Evolutionary conservation across 2,113 vertebrate species (phyloP).

Genomic region (Agapornis roseicollis): DNA sequence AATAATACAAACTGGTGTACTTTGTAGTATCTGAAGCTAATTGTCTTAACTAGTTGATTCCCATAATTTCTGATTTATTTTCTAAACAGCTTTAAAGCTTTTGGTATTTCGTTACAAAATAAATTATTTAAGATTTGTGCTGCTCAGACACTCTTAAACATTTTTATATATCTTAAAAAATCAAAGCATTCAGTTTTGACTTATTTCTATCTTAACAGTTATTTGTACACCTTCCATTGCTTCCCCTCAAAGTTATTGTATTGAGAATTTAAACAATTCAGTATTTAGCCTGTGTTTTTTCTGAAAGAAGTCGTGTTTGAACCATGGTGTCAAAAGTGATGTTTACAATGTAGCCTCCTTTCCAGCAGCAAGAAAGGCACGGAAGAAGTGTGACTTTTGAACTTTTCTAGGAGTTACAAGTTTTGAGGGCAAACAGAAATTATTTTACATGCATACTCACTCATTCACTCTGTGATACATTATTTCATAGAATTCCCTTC

Average conservation of each 20-base stretch:
- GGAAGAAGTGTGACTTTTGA: not conserved
- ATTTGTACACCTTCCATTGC: not conserved
- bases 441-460: not conserved
- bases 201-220: not conserved
- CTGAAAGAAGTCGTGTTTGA: not conserved
- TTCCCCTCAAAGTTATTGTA: not conserved
- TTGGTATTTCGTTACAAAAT: not conserved
- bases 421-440: not conserved
- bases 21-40: not conserved
- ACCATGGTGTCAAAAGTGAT: not conserved
- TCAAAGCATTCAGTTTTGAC: not conserved
- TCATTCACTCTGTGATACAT: too few species aligned
- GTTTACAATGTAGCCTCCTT: not conserved
- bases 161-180: not conserved
- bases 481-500: not conserved
- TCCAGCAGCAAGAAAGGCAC: not conserved
- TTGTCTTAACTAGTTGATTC: not conserved
- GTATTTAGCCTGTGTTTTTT: not conserved
- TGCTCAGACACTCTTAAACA: not conserved
- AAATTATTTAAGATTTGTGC: not conserved
- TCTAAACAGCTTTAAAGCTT: not conserved
- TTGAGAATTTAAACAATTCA: not conserved
- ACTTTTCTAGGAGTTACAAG: not conserved
- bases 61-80: not conserved
- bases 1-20: not conserved